A percentile compares a stretch with the other conserved stretches of the same genome.
These are phyloP conservation scores for Lutraria rhynchaena DNA, from an alignment of 1,140 invertebrate genomes.

Conservation along the genomic window DNA sequence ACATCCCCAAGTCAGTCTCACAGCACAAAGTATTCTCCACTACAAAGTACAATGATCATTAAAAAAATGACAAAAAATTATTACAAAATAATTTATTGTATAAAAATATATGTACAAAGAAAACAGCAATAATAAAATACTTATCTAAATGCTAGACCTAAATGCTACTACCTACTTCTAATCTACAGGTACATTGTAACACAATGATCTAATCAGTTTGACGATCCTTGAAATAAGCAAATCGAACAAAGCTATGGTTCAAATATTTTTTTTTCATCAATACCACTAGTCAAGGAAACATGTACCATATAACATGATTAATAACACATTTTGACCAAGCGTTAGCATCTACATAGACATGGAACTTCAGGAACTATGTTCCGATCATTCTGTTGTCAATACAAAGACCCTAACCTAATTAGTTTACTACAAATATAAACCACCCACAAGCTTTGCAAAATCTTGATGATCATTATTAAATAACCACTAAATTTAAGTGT, in stretches of 20 bases:
- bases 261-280: too few relatives aligned
- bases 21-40: too few relatives aligned
- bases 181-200: background rate
- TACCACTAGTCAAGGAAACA: too few relatives aligned
- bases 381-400: background rate
- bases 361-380: background rate
- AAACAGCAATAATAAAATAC: conserved; percentile 24
- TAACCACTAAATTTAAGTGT: too few relatives aligned
- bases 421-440: background rate
- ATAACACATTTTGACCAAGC: background rate
- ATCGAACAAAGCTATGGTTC: too few relatives aligned
- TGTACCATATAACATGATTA: background rate
- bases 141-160: conserved; percentile 21
- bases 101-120: conserved; percentile 50
- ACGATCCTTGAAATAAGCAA: too few relatives aligned
- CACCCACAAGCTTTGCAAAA: conserved; percentile 41
- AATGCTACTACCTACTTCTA: conserved; percentile 6
- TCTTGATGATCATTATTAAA: background rate
- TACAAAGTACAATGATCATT: too few relatives aligned
- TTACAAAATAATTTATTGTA: conserved; percentile 54
- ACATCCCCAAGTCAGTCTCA: too few relatives aligned
- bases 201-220: background rate
- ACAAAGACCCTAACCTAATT: background rate
- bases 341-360: background rate
- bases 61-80: too few relatives aligned